A percentile compares a stretch with the other conserved stretches of the same genome.
These are phyloP conservation scores for cat (Felis catus) DNA, from an alignment of 2,113 vertebrate species.

Conservation along the genomic window F.catus_Fca126_mat1.0 CM031413.1:18390001-18390500, in stretches of 20 bases:
- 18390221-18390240: background rate
- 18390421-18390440: conserved; percentile 35
- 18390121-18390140: background rate
- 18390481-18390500: conserved; percentile 1
- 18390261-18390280: background rate
- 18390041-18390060: background rate
- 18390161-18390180: background rate
- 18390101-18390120: background rate
- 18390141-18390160: background rate
- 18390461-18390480: conserved; percentile 6
- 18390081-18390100: background rate
- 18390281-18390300: background rate
- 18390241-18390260: background rate
- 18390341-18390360: conserved; percentile 23
- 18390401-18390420: conserved; percentile 15
- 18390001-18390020: conserved; percentile 79
- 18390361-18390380: conserved; percentile 44
- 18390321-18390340: background rate
- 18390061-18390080: background rate
- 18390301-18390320: background rate
- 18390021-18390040: conserved; percentile 67
- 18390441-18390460: conserved; percentile 27
- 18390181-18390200: background rate
- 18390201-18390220: background rate
- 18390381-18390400: conserved; percentile 28